These are phyloP conservation scores for Cololabis saira DNA, from an alignment of 2,113 vertebrate species.

Conservation along the genomic window DNA sequence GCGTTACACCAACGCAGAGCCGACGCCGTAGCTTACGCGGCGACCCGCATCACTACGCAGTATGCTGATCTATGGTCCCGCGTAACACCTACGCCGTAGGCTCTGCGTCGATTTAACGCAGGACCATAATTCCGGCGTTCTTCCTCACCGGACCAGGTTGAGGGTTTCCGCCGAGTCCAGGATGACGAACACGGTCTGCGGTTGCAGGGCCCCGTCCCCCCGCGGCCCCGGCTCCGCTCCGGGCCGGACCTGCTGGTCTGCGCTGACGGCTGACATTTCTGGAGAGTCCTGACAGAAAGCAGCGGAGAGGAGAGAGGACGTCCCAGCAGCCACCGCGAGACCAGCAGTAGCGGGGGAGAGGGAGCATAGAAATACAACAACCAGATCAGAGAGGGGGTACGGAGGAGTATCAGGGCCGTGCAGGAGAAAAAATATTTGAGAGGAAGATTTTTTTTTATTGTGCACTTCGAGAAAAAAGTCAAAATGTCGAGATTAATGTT, in stretches of 20 bases:
- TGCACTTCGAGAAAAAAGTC: no score
- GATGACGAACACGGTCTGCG: constrained; percentile 81
- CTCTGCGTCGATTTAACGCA: no score
- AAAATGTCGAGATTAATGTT: no score
- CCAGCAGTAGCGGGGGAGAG: not conserved
- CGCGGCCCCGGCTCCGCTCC: constrained; percentile 19
- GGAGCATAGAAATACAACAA: not conserved
- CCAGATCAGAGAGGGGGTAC: constrained; percentile 18
- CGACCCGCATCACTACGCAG: no score
- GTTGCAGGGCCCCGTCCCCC: constrained; percentile 40
- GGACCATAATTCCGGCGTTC: no score
- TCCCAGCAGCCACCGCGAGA: constrained; percentile 33
- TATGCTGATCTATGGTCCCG: no score
- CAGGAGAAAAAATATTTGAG: no score
- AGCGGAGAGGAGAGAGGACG: not conserved
- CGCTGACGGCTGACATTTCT: constrained; percentile 69
- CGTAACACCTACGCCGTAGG: no score
- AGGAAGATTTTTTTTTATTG: no score
- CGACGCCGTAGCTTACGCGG: no score
- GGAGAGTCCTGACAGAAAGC: not conserved
- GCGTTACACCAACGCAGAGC: no score
- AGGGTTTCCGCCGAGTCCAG: constrained; percentile 76
- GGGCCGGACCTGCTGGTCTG: constrained; percentile 42
- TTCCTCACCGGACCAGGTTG: constrained; percentile 72
- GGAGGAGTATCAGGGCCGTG: no score